A percentile compares a stretch with the other conserved stretches of the same genome.
phyloP scores from a whole-genome alignment of 2,797 vertebrate genomes.

The Borostomias antarcticus region DNA sequence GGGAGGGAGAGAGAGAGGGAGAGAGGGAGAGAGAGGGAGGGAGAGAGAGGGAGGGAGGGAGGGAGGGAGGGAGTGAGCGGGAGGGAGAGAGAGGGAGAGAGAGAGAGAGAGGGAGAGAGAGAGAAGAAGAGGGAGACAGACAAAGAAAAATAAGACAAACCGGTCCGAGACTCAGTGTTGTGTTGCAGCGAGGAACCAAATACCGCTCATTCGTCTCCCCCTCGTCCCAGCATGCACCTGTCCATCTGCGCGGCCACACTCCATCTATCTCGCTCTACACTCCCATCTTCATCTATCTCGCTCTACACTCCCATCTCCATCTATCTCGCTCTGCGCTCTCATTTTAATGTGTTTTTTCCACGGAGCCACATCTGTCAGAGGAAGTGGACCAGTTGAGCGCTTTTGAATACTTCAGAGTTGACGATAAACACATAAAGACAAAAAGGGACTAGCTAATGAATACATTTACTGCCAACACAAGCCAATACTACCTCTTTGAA shows the following conservation, averaged over 20 bases:
- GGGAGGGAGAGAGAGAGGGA: background rate
- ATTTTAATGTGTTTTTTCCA: conserved; percentile 48
- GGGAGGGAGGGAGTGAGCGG: background rate
- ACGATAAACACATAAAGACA: too few relatives aligned
- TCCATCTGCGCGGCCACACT: conserved; percentile 57
- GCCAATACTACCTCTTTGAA: background rate
- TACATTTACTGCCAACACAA: background rate
- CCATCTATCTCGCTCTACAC: conserved; percentile 59
- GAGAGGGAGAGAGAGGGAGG: background rate
- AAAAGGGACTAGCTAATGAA: too few relatives aligned
- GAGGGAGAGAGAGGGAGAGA: background rate
- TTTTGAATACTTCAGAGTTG: background rate
- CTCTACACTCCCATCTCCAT: too few relatives aligned
- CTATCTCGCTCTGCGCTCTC: conserved; percentile 53
- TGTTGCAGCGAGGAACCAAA: conserved; percentile 32
- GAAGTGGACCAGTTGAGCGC: conserved; percentile 4
- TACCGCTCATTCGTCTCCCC: conserved; percentile 33
- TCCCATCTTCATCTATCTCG: conserved; percentile 58
- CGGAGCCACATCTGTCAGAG: conserved; percentile 48
- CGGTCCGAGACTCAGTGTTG: background rate
- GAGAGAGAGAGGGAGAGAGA: background rate
- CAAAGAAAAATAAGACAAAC: background rate
- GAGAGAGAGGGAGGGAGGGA: background rate
- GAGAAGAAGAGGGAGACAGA: background rate
- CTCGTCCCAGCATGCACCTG: conserved; percentile 27